Conservation (phyloP, 2,797 vertebrate species). For the Dicrostonyx torquatus region DNA sequence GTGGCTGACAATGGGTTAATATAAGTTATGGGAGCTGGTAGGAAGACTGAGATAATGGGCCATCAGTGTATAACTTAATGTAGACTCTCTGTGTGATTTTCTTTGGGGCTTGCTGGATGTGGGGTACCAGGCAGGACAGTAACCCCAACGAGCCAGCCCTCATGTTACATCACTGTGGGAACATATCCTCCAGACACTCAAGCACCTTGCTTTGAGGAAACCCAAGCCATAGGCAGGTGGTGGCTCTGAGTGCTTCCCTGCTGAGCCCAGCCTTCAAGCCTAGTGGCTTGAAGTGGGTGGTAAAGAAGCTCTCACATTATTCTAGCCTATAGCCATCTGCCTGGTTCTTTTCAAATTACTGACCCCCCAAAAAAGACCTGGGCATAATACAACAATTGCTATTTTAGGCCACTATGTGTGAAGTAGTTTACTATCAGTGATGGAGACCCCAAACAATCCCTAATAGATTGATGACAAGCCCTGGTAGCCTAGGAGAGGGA, state of each 20-base stretch:
- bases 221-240: not conserved
- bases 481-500: not conserved
- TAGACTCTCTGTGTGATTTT: too few relatives aligned
- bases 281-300: too few relatives aligned
- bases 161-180: too few relatives aligned
- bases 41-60: too few relatives aligned
- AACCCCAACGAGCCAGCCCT: too few relatives aligned
- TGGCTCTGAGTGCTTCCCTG: not conserved
- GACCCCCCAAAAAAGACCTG: not conserved
- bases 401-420: not conserved
- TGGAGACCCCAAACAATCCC: not conserved
- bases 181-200: not conserved
- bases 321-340: not conserved
- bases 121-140: too few relatives aligned
- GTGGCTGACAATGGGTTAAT: too few relatives aligned
- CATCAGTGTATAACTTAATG: too few relatives aligned
- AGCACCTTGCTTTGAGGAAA: not conserved
- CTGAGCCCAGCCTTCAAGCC: not conserved
- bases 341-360: constrained; percentile 5
- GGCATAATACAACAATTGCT: not conserved
- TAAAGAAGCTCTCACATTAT: not conserved
- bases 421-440: not conserved
- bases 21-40: too few relatives aligned
- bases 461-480: not conserved
- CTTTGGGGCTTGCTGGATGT: too few relatives aligned